A percentile compares a stretch with the other conserved stretches of the same genome.
Evolutionary conservation across 2,888 invertebrate species (phyloP).

Genomic region (Gryllus longicercus): DNA sequence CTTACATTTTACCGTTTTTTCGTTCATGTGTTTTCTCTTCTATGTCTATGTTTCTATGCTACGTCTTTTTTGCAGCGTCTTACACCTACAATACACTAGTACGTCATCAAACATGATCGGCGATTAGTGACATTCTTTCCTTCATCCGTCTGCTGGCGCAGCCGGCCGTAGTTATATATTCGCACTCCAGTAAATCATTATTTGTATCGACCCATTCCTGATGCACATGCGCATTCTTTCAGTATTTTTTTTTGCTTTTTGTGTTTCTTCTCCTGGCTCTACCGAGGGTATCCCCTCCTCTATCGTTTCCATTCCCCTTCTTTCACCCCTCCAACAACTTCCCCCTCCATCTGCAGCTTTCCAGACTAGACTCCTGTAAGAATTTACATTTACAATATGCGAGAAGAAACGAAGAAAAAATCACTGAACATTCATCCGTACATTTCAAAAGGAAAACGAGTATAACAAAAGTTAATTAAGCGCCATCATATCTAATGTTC

Average conservation of each 20-base stretch:
- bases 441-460: too few species aligned
- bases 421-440: not conserved
- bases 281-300: not conserved
- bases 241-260: conserved; percentile 25
- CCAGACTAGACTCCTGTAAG: not conserved
- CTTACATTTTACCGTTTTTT: too few species aligned
- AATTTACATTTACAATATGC: not conserved
- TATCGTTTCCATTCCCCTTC: not conserved
- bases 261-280: conserved; percentile 4
- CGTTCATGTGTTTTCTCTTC: too few species aligned
- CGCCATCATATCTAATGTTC: too few species aligned
- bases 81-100: too few species aligned
- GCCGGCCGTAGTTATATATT: conserved; percentile 32
- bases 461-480: too few species aligned
- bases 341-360: not conserved
- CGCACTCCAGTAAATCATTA: conserved; percentile 36
- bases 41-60: too few species aligned
- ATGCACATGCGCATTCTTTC: conserved; percentile 35
- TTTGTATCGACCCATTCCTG: conserved; percentile 36
- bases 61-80: too few species aligned
- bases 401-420: not conserved
- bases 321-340: conserved; percentile 18
- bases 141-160: not conserved
- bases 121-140: conserved; percentile 23
- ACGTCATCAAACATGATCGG: not conserved